Percentiles rank a stretch among this genome's conserved stretches.
These are phyloP conservation scores for Tachyglossus aculeatus DNA, from an alignment of 2,797 vertebrate species.

Conservation along the genomic window DNA sequence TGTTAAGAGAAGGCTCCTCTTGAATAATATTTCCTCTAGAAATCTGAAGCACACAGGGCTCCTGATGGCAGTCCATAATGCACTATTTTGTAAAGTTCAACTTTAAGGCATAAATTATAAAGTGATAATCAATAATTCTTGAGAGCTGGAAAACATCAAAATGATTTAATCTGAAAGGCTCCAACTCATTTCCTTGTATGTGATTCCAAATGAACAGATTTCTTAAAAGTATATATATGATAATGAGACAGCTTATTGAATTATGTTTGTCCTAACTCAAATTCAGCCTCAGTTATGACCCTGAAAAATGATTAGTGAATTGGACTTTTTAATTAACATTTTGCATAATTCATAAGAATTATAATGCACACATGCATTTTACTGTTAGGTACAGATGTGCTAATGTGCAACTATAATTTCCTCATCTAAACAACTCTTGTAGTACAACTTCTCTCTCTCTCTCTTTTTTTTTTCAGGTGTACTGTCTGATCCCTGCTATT, in stretches of 20 bases:
- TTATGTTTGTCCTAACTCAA: constrained; percentile 73
- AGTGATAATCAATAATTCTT: constrained; percentile 36
- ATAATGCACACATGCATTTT: constrained; percentile 72
- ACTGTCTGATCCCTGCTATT: constrained; percentile 65
- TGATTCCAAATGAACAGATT: constrained; percentile 26
- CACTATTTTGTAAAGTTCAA: constrained; percentile 10
- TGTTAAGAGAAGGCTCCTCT: neutral
- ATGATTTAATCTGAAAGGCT: constrained; percentile 42
- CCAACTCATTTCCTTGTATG: constrained; percentile 24
- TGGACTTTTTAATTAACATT: constrained; percentile 79
- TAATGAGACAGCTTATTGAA: constrained; percentile 61
- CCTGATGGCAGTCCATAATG: neutral
- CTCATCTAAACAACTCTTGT: constrained; percentile 73
- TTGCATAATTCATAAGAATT: constrained; percentile 82
- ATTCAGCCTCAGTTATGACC: constrained; percentile 77
- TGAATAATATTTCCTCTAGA: constrained; percentile 6
- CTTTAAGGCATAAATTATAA: constrained; percentile 17
- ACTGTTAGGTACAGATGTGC: constrained; percentile 80
- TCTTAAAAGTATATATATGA: constrained; percentile 36
- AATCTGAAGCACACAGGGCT: constrained; percentile 14
- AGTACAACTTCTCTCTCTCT: constrained; percentile 69
- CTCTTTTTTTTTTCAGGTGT: constrained; percentile 69
- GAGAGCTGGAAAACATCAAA: constrained; percentile 13
- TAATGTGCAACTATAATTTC: constrained; percentile 75
- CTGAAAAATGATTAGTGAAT: constrained; percentile 79